Conservation (phyloP, 2,888 invertebrate genomes). For the Pinctada fucata region DNA sequence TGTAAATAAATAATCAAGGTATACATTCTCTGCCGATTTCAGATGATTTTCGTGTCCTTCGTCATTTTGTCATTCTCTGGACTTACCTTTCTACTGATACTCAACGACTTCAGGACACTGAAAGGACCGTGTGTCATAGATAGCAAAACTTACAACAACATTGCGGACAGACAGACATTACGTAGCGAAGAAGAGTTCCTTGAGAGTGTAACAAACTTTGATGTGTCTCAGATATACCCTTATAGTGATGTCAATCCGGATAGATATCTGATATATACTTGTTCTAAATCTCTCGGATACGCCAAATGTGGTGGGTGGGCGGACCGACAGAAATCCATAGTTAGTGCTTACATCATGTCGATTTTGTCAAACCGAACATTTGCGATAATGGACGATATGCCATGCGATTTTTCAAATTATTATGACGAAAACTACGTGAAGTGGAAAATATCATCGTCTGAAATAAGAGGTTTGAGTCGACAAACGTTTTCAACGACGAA, state of each 20-base stretch:
- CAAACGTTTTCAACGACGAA: slow-evolving; percentile 5
- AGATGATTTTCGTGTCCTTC: background rate
- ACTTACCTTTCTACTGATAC: background rate
- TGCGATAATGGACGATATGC: background rate
- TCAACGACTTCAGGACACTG: background rate
- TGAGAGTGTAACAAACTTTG: background rate
- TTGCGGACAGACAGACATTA: background rate
- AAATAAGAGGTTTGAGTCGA: background rate
- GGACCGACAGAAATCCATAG: slow-evolving; percentile 15
- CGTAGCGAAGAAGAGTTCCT: background rate
- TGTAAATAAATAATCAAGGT: background rate
- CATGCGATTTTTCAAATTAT: slow-evolving; percentile 2
- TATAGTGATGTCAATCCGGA: background rate
- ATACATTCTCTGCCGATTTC: background rate
- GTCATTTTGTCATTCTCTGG: background rate
- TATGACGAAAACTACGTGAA: background rate
- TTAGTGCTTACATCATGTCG: slow-evolving; percentile 7
- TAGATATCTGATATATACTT: slow-evolving; percentile 13
- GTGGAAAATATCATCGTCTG: background rate
- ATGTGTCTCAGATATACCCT: background rate
- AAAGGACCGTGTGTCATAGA: background rate
- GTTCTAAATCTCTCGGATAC: background rate
- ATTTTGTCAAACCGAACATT: slow-evolving; percentile 8
- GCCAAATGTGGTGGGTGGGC: slow-evolving; percentile 8
- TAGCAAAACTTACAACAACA: background rate